Evolutionary conservation across 2,113 vertebrate species (phyloP).

Genomic region (Paraplagusia blochii): DNA sequence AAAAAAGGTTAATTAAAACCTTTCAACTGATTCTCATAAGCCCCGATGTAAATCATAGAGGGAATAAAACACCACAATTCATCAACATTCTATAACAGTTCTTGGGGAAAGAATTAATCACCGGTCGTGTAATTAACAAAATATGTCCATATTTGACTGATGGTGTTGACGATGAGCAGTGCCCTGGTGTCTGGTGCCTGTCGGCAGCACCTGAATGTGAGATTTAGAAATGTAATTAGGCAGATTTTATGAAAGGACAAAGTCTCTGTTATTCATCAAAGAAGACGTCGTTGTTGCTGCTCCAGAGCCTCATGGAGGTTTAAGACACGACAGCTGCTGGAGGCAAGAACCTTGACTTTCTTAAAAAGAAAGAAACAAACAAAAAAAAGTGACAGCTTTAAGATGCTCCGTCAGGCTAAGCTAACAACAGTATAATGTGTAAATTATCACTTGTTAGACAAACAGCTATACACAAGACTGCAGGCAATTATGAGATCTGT

Average conservation of each 20-base stretch:
- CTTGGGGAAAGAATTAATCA: conserved; percentile 27
- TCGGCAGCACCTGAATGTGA: conserved; percentile 24
- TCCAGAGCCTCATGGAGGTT: conserved; percentile 3
- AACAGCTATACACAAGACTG: neutral
- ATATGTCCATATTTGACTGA: conserved; percentile 11
- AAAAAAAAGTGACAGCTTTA: neutral
- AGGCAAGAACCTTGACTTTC: neutral
- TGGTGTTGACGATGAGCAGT: conserved; percentile 43
- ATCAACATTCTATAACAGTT: conserved; percentile 22
- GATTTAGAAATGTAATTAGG: conserved; percentile 57
- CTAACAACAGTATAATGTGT: conserved; percentile 9
- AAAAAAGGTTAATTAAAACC: neutral
- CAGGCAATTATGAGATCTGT: conserved; percentile 1
- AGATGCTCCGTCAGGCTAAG: conserved; percentile 2
- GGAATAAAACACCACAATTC: neutral
- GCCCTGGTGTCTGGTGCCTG: conserved; percentile 21
- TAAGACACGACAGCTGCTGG: conserved; percentile 21
- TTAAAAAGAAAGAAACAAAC: no score
- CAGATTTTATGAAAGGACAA: conserved; percentile 30
- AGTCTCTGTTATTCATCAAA: conserved; percentile 30
- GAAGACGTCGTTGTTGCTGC: conserved; percentile 15
- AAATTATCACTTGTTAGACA: conserved; percentile 3
- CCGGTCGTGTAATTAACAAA: conserved; percentile 22
- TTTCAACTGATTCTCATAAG: neutral
- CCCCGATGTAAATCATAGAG: neutral